These are phyloP conservation scores for Aricia agestis DNA, from an alignment of 1,140 invertebrate species.

Conservation along the genomic window DNA sequence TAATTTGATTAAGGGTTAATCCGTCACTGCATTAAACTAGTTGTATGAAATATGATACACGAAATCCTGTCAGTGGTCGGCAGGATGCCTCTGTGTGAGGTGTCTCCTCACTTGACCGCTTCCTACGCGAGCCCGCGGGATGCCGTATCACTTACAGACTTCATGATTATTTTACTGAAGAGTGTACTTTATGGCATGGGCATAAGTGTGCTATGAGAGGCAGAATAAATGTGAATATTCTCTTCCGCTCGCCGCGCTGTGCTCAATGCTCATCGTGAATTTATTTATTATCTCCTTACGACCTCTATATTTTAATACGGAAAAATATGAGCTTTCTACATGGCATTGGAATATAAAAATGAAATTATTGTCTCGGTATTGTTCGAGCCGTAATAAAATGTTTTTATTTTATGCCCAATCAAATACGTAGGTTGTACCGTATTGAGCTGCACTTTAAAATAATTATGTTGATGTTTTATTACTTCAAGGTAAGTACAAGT, in stretches of 20 bases:
- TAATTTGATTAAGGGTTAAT: too few species aligned
- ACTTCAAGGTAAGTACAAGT: too few species aligned
- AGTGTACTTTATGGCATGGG: too few species aligned
- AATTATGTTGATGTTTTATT: too few species aligned
- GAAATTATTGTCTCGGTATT: background rate
- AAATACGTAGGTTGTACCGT: too few species aligned
- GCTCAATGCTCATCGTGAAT: conserved; percentile 29
- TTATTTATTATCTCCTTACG: conserved; percentile 23
- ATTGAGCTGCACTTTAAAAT: too few species aligned
- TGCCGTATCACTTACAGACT: conserved; percentile 24
- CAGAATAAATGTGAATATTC: background rate
- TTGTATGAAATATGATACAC: conserved; percentile 8
- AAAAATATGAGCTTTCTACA: background rate
- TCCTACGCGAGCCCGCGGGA: conserved; percentile 45
- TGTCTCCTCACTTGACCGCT: conserved; percentile 52
- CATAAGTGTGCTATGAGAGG: too few species aligned
- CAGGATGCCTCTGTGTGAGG: conserved; percentile 20
- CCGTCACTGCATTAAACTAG: too few species aligned
- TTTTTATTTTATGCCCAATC: background rate
- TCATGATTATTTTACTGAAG: too few species aligned
- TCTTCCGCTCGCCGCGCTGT: background rate
- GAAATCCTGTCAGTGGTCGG: conserved; percentile 3
- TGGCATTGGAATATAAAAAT: background rate
- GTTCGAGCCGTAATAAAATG: background rate
- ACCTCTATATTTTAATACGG: background rate